Evolutionary conservation across 2,797 vertebrate genomes (phyloP).

Genomic region (Peromyscus nudipes): DNA sequence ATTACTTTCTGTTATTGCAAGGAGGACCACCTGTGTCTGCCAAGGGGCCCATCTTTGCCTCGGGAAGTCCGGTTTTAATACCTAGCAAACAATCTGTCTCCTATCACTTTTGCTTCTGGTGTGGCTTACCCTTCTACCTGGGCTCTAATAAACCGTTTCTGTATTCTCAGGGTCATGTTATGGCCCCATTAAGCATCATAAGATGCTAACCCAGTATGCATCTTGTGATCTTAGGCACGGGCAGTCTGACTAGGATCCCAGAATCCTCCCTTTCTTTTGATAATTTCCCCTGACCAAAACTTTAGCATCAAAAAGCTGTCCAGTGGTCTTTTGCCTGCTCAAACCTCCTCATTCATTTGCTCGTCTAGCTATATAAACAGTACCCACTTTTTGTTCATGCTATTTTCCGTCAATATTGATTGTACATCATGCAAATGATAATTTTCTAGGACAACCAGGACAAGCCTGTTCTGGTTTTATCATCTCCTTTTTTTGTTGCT

Average conservation of each 20-base stretch:
- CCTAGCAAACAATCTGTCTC: not conserved
- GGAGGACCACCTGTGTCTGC: not conserved
- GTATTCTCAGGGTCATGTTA: not conserved
- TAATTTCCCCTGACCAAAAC: not conserved
- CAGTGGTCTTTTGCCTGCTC: not conserved
- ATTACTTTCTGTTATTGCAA: not conserved
- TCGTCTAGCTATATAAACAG: not conserved
- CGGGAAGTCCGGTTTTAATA: not conserved
- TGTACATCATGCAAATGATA: not conserved
- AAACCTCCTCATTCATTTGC: not conserved
- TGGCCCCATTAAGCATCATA: not conserved
- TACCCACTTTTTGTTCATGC: not conserved
- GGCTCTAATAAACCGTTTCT: not conserved
- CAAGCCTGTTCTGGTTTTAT: not conserved
- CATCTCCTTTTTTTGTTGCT: not conserved
- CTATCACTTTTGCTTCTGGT: not conserved
- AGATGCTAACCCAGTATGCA: not conserved
- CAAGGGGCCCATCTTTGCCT: not conserved
- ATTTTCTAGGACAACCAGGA: not conserved
- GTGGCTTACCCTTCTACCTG: not conserved
- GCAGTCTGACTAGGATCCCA: not conserved
- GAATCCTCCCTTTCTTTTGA: not conserved
- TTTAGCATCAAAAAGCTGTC: not conserved
- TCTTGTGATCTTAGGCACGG: not conserved
- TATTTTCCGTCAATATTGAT: not conserved